Evolutionary conservation across 2,797 vertebrate genomes (phyloP).

Genomic region (Rhinatrema bivittatum): DNA sequence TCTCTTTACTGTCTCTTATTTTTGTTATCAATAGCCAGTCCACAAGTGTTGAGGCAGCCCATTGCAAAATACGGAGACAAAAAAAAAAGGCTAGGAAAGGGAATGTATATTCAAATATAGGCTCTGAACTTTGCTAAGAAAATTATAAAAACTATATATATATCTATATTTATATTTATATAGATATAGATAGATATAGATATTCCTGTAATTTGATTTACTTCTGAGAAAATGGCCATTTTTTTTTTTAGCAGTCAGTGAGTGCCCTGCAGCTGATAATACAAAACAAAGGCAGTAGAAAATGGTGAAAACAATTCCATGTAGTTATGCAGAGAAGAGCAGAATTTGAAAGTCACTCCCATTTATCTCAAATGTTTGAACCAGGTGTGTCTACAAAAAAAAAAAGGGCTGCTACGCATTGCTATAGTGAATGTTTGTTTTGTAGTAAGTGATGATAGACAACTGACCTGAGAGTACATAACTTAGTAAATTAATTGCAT

Average conservation of each 20-base stretch:
- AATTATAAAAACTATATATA: no score
- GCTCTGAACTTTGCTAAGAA: conserved; percentile 9
- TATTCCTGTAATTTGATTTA: conserved; percentile 3
- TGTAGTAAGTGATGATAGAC: conserved; percentile 39
- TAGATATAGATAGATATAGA: neutral
- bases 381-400: conserved; percentile 54
- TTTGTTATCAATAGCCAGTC: no score
- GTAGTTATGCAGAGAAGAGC: conserved; percentile 45
- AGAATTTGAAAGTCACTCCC: conserved; percentile 44
- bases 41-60: no score
- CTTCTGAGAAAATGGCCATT: conserved; percentile 28
- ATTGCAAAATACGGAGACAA: neutral
- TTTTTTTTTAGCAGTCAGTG: neutral
- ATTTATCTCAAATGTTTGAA: conserved; percentile 55
- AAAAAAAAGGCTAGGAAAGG: neutral
- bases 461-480: conserved; percentile 41
- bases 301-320: conserved; percentile 18
- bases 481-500: conserved; percentile 41
- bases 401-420: conserved; percentile 38
- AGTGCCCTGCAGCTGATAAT: conserved; percentile 22
- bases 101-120: neutral
- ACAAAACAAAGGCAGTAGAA: conserved; percentile 13
- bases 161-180: no score
- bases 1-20: no score
- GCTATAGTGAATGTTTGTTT: conserved; percentile 53